phyloP scores from a whole-genome alignment of 2,888 invertebrate genomes.

The Aporophyla nigra region DNA sequence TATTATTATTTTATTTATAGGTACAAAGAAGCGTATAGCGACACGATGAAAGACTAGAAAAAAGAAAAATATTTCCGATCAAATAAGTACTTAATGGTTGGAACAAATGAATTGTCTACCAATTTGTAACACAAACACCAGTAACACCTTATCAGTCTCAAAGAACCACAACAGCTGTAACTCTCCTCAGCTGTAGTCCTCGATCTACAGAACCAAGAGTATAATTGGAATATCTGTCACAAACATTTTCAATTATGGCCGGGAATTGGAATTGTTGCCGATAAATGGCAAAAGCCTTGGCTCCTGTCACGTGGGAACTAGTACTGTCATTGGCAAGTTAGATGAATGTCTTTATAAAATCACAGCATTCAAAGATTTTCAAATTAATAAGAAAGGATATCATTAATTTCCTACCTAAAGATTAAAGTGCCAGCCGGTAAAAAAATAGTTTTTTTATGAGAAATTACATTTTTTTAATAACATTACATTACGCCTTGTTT shows the following conservation, averaged over 20 bases:
- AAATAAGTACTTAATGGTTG: constrained; percentile 10
- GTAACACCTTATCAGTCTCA: constrained; percentile 11
- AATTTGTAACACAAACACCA: constrained; percentile 12
- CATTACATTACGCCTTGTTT: no score
- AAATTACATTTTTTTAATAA: no score
- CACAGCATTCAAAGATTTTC: not conserved
- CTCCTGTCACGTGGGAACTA: constrained; percentile 51
- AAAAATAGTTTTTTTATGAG: no score
- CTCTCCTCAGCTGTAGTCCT: constrained; percentile 7
- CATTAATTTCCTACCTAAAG: no score
- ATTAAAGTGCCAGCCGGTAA: no score
- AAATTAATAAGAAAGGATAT: no score
- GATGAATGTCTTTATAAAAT: no score
- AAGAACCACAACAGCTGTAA: constrained; percentile 31
- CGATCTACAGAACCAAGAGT: constrained; percentile 20
- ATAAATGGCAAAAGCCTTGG: constrained; percentile 31
- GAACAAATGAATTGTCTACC: not conserved
- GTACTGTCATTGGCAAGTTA: constrained; percentile 9
- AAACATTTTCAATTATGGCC: constrained; percentile 58
- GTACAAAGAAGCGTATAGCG: not conserved
- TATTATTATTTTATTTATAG: no score
- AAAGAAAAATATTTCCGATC: not conserved
- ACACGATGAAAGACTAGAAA: no score
- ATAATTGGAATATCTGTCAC: constrained; percentile 59
- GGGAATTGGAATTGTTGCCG: constrained; percentile 51